Percentiles rank a stretch among this genome's conserved stretches.
Evolutionary conservation across 2,888 invertebrate genomes (phyloP).

Genomic region (Erebia palarica): DNA sequence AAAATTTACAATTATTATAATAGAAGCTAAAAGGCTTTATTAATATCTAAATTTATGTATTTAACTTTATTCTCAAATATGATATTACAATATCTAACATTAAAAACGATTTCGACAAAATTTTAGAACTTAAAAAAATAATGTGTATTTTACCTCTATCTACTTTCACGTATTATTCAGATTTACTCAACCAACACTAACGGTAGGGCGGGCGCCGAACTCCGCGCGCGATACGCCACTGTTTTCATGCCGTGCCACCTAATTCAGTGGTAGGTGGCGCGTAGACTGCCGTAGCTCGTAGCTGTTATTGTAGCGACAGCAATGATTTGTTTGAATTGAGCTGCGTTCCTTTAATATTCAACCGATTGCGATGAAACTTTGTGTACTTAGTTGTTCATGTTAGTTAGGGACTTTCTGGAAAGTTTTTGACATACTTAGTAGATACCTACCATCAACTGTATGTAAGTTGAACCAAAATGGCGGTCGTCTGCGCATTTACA

Average conservation of each 20-base stretch:
- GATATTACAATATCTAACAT: background rate
- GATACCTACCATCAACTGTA: no score
- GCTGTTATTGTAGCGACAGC: constrained; percentile 1
- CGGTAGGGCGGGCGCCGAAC: constrained; percentile 7
- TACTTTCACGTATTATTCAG: background rate
- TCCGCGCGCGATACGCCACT: constrained; percentile 16
- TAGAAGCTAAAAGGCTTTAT: no score
- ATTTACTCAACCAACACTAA: background rate
- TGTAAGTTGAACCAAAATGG: no score
- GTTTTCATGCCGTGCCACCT: constrained; percentile 12
- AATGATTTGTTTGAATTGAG: background rate
- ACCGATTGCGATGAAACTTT: no score
- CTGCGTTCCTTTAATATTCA: background rate
- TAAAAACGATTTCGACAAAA: background rate
- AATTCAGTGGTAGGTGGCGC: background rate
- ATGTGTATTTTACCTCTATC: background rate
- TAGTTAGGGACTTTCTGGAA: no score
- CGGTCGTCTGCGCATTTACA: no score
- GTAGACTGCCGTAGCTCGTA: constrained; percentile 10
- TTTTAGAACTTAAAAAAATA: background rate
- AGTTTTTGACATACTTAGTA: no score
- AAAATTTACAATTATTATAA: no score
- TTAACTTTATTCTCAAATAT: no score
- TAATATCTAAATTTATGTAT: no score
- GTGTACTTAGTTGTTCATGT: no score